A percentile compares a stretch with the other conserved stretches of the same genome.
These are phyloP conservation scores for Phortica magna DNA, from an alignment of 2,888 invertebrate genomes.

Conservation along the genomic window DNA sequence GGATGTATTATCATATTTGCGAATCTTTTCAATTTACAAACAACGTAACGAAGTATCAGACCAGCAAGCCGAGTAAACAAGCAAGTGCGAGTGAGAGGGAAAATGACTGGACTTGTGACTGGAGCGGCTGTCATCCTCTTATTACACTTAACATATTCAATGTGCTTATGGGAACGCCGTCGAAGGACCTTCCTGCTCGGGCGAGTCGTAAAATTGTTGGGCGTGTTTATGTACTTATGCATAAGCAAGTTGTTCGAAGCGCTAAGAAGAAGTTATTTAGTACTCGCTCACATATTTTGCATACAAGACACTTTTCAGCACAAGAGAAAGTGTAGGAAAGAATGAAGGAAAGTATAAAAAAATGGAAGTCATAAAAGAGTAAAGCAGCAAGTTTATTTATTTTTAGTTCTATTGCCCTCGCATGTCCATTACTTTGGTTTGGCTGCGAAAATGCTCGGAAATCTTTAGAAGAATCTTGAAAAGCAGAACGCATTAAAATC, in stretches of 20 bases:
- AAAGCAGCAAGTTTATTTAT: background rate
- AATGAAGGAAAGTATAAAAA: constrained; percentile 2
- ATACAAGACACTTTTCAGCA: constrained; percentile 25
- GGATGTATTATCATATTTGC: constrained; percentile 35
- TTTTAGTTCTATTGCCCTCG: background rate
- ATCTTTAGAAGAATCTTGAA: constrained; percentile 23
- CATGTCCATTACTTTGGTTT: background rate
- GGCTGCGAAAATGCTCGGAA: background rate
- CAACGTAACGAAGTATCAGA: background rate
- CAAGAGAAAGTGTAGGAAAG: background rate
- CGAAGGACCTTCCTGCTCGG: background rate
- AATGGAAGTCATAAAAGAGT: background rate
- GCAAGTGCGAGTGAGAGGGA: background rate
- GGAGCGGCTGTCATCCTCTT: background rate
- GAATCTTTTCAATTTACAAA: constrained; percentile 38
- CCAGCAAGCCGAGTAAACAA: background rate
- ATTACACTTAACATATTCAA: background rate
- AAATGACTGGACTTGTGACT: background rate
- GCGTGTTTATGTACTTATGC: constrained; percentile 18
- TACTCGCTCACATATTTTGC: constrained; percentile 18
- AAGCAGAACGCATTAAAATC: constrained; percentile 20
- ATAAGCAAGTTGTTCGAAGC: constrained; percentile 4
- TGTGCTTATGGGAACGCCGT: background rate
- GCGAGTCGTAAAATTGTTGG: constrained; percentile 15
- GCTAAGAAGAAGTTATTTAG: constrained; percentile 25